Evolutionary conservation across 2,888 invertebrate genomes (phyloP).

Genomic region (Phanerotoma sp.): DNA sequence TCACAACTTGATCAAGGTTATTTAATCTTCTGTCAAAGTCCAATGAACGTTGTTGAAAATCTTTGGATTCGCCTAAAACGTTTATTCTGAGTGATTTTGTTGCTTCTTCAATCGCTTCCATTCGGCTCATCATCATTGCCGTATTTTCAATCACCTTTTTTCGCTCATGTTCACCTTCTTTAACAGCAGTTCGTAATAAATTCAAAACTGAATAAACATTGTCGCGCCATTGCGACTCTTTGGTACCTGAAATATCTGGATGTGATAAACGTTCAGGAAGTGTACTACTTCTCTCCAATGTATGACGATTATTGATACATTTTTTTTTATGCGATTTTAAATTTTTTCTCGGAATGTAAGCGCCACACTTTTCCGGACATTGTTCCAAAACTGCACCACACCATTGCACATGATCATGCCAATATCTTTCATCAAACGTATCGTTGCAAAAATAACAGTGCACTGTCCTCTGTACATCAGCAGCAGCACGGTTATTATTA

Average conservation of each 20-base stretch:
- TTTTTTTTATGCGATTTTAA: slow-evolving; percentile 62
- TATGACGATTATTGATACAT: slow-evolving; percentile 22
- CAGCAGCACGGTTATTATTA: too few relatives aligned
- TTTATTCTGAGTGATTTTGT: slow-evolving; percentile 36
- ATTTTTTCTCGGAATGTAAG: slow-evolving; percentile 68
- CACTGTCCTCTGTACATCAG: slow-evolving; percentile 17
- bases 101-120: slow-evolving; percentile 36
- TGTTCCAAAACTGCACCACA: slow-evolving; percentile 74
- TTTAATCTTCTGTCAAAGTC: slow-evolving; percentile 32
- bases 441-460: slow-evolving; percentile 52
- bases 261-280: not conserved
- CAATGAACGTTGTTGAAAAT: not conserved
- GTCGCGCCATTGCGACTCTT: slow-evolving; percentile 41
- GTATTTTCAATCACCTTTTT: slow-evolving; percentile 35
- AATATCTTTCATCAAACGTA: slow-evolving; percentile 40
- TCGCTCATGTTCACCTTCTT: slow-evolving; percentile 40
- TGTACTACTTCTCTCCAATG: not conserved
- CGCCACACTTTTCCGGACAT: slow-evolving; percentile 70
- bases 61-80: slow-evolving; percentile 33
- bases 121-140: slow-evolving; percentile 29
- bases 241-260: slow-evolving; percentile 21
- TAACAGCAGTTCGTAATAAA: slow-evolving; percentile 38
- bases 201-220: slow-evolving; percentile 42
- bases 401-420: slow-evolving; percentile 65
- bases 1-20: slow-evolving; percentile 34